A percentile compares a stretch with the other conserved stretches of the same genome.
Conservation (phyloP, 30 jellyfish, hydroid and myxozoan species). For the Cassiopea andromeda region DNA sequence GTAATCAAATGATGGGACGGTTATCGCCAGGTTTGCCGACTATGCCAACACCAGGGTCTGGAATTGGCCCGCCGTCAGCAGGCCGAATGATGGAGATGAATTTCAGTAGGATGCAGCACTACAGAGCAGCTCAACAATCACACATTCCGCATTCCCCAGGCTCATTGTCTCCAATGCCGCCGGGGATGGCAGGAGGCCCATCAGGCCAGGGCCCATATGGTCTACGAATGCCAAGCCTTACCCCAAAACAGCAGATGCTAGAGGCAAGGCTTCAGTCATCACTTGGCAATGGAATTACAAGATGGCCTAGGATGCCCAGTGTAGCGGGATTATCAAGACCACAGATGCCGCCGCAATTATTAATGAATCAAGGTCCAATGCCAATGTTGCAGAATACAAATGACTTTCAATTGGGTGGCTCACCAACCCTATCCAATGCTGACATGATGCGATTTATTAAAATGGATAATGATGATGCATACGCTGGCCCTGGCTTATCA, state of each 20-base stretch:
- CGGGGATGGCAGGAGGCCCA: constrained; percentile 58
- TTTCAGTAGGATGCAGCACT: constrained; percentile 54
- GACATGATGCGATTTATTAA: constrained; percentile 60
- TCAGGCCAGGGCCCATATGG: constrained; percentile 54
- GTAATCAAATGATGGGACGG: constrained; percentile 59
- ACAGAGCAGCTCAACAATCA: constrained; percentile 69
- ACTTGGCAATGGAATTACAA: constrained; percentile 48
- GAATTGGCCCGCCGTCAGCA: constrained; percentile 56
- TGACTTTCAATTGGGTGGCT: constrained; percentile 52
- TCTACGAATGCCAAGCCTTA: constrained; percentile 71
- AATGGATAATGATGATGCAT: constrained; percentile 48
- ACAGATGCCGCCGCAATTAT: constrained; percentile 68
- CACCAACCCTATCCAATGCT: constrained; percentile 62
- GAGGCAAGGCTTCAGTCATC: constrained; percentile 63
- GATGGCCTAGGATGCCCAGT: constrained; percentile 78
- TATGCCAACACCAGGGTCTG: constrained; percentile 52
- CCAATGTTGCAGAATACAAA: constrained; percentile 57
- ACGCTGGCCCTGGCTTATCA: constrained; percentile 34
- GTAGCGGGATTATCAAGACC: constrained; percentile 61
- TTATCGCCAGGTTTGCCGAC: constrained; percentile 54
- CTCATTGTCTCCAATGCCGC: constrained; percentile 67
- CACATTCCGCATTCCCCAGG: constrained; percentile 71
- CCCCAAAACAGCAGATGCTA: constrained; percentile 65
- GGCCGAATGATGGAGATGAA: constrained; percentile 70
- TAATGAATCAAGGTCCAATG: constrained; percentile 71